A percentile compares a stretch with the other conserved stretches of the same genome.
These are phyloP conservation scores for Percina caprodes DNA, from an alignment of 2,113 vertebrate genomes.

Conservation along the genomic window DNA sequence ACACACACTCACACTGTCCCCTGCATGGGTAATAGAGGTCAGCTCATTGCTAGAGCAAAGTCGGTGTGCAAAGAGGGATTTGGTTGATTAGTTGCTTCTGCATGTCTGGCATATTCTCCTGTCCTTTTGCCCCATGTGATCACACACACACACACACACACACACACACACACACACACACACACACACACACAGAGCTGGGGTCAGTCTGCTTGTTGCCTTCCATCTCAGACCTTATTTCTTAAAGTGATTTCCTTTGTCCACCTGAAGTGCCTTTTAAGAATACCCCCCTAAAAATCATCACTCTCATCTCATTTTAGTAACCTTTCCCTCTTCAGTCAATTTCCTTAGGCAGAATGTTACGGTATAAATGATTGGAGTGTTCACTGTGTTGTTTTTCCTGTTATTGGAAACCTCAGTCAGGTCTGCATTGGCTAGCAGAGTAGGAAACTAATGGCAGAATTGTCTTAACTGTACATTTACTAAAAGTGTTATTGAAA, in stretches of 20 bases:
- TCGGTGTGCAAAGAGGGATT: constrained; percentile 38
- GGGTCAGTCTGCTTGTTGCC: constrained; percentile 40
- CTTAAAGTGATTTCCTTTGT: constrained; percentile 57
- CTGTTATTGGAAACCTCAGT: neutral
- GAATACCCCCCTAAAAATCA: constrained; percentile 2
- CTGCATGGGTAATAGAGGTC: constrained; percentile 90
- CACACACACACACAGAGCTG: constrained; percentile 25
- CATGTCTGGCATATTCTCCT: constrained; percentile 65
- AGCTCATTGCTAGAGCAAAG: constrained; percentile 75
- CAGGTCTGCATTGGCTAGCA: neutral
- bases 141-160: neutral
- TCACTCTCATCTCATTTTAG: constrained; percentile 7
- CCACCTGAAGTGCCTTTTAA: constrained; percentile 19
- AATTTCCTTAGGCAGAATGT: neutral
- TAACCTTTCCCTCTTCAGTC: constrained; percentile 1
- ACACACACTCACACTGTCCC: constrained; percentile 25
- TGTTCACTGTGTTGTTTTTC: neutral
- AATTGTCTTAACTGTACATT: neutral
- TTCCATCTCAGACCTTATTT: constrained; percentile 37
- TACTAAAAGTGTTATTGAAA: no score
- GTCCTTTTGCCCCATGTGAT: constrained; percentile 49
- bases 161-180: constrained; percentile 4
- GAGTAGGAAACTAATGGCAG: neutral
- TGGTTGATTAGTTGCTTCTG: constrained; percentile 68
- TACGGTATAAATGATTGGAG: neutral